Evolutionary conservation across 2,888 invertebrate genomes (phyloP).

Genomic region (Eudemis profundana): DNA sequence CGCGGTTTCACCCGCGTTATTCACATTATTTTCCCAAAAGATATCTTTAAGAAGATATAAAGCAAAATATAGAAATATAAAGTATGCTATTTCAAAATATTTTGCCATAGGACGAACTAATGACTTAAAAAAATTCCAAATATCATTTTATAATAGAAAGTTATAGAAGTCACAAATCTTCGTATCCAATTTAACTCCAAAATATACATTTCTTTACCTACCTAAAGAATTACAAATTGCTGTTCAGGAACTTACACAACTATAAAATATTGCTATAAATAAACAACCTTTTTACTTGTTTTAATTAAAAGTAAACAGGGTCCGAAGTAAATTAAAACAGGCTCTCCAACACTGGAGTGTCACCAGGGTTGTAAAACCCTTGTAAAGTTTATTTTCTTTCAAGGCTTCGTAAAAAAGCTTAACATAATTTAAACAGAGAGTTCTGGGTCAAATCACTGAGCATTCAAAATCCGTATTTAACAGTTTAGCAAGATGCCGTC

Average conservation of each 20-base stretch:
- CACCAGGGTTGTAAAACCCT: neutral
- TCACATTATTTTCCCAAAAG: too few species aligned
- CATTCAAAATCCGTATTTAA: neutral
- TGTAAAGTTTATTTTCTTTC: neutral
- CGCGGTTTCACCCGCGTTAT: too few species aligned
- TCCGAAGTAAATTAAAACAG: slow-evolving; percentile 17
- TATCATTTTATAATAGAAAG: too few species aligned
- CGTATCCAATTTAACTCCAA: neutral
- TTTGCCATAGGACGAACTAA: too few species aligned
- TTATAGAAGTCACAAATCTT: too few species aligned
- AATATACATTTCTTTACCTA: neutral
- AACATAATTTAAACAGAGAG: neutral
- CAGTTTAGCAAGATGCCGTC: too few species aligned
- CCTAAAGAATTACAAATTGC: neutral
- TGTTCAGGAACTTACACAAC: too few species aligned
- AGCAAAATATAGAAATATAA: too few species aligned
- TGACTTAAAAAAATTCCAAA: too few species aligned
- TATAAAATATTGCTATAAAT: neutral
- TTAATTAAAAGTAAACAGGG: slow-evolving; percentile 24
- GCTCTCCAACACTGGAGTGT: slow-evolving; percentile 8
- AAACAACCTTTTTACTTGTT: slow-evolving; percentile 2
- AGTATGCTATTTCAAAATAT: too few species aligned
- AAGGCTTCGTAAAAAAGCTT: neutral
- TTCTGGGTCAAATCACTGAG: neutral
- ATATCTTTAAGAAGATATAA: too few species aligned